phyloP scores from a whole-genome alignment of 1,140 invertebrate species.

The Tetraneura akinire region DNA sequence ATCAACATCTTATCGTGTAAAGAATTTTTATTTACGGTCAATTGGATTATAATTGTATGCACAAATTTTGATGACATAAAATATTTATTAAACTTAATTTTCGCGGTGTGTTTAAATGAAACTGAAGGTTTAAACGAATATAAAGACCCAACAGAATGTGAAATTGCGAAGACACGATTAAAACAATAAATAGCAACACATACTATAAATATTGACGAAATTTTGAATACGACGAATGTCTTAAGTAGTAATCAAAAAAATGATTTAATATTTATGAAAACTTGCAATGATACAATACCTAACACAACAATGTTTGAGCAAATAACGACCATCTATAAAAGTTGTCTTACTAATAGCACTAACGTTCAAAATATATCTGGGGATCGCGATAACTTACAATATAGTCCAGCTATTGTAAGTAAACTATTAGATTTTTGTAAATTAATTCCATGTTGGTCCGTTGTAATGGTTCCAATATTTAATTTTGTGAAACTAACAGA shows the following conservation, averaged over 20 bases:
- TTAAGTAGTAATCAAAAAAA: too few species aligned
- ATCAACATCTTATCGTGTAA: too few species aligned
- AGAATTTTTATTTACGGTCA: too few species aligned
- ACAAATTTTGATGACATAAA: too few species aligned
- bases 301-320: not conserved
- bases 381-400: constrained; percentile 9
- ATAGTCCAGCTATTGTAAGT: not conserved
- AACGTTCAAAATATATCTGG: not conserved
- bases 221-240: not conserved
- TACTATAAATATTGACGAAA: not conserved
- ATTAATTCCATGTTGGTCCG: constrained; percentile 9
- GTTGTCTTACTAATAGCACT: not conserved
- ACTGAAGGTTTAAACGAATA: too few species aligned
- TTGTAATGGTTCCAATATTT: constrained; percentile 11
- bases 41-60: too few species aligned
- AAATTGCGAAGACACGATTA: not conserved
- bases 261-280: not conserved
- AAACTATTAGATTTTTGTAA: constrained; percentile 8
- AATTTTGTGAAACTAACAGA: not conserved
- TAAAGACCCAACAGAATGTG: not conserved
- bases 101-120: too few species aligned
- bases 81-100: too few species aligned
- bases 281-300: not conserved
- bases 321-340: not conserved
- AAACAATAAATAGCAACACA: not conserved